A percentile compares a stretch with the other conserved stretches of the same genome.
Evolutionary conservation across 2,888 invertebrate genomes (phyloP).

Genomic region (Ceramica pisi): DNA sequence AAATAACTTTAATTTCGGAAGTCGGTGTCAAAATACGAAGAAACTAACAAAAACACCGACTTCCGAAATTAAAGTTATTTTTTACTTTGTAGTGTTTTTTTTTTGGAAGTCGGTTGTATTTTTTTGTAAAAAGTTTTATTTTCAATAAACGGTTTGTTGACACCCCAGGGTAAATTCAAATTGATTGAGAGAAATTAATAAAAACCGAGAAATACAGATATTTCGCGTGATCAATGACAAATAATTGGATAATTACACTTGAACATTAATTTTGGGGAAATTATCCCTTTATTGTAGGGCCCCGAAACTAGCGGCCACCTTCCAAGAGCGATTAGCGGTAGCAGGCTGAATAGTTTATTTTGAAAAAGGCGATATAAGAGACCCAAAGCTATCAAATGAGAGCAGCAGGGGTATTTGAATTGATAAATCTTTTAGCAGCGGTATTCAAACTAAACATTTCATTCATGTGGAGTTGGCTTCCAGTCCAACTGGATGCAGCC

Average conservation of each 20-base stretch:
- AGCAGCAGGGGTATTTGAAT: not conserved
- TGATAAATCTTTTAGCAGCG: no score
- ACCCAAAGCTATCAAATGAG: not conserved
- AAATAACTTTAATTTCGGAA: no score
- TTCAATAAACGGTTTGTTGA: constrained; percentile 36
- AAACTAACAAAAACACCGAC: no score
- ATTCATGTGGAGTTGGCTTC: no score
- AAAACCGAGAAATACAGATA: constrained; percentile 43
- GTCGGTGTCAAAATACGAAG: no score
- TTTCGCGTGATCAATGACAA: constrained; percentile 58
- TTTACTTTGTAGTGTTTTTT: no score
- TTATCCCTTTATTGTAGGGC: constrained; percentile 24
- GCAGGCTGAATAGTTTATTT: not conserved
- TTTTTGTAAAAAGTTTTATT: no score
- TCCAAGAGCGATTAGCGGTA: not conserved
- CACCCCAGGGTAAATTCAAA: constrained; percentile 40
- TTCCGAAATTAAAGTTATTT: no score
- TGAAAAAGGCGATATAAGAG: no score
- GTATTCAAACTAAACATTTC: no score
- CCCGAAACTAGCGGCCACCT: not conserved
- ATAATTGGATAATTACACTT: constrained; percentile 63
- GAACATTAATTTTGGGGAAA: constrained; percentile 48
- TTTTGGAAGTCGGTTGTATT: no score
- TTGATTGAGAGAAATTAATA: constrained; percentile 43
- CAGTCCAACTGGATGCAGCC: no score